Conservation (phyloP, 1,140 invertebrate species). For the Hyles euphorbiae region DNA sequence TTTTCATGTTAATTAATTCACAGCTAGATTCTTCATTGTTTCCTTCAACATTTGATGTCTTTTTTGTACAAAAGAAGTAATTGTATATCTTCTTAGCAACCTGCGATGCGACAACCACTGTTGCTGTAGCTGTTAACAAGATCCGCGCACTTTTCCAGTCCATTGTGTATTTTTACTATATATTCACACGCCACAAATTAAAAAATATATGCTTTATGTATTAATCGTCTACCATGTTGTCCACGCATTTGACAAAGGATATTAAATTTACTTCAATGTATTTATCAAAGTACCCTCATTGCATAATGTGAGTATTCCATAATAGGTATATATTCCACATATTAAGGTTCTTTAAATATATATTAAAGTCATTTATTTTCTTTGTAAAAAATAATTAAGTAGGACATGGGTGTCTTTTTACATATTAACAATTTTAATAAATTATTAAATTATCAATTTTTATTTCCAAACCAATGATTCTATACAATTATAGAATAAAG, state of each 20-base stretch:
- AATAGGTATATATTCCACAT: too few relatives aligned
- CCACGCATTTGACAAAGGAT: constrained; percentile 40
- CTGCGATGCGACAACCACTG: constrained; percentile 56
- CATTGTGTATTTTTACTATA: constrained; percentile 35
- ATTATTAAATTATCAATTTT: neutral
- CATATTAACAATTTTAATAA: neutral
- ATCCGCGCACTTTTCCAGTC: constrained; percentile 63
- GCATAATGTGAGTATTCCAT: too few relatives aligned
- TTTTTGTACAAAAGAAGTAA: constrained; percentile 43
- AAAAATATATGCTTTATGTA: constrained; percentile 18
- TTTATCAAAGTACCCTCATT: too few relatives aligned
- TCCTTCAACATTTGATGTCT: constrained; percentile 24
- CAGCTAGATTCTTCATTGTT: constrained; percentile 43
- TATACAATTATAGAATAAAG: too few relatives aligned
- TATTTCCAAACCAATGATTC: too few relatives aligned
- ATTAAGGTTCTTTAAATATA: too few relatives aligned
- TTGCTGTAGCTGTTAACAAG: constrained; percentile 55
- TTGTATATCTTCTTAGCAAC: constrained; percentile 57
- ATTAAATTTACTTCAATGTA: neutral
- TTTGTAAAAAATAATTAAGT: neutral
- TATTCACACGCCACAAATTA: constrained; percentile 23
- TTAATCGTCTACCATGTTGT: constrained; percentile 52
- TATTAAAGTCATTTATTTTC: neutral
- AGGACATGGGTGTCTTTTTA: neutral
- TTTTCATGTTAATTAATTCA: constrained; percentile 46